Evolutionary conservation across 2,888 invertebrate species (phyloP).

Genomic region (Philereme vetulata): DNA sequence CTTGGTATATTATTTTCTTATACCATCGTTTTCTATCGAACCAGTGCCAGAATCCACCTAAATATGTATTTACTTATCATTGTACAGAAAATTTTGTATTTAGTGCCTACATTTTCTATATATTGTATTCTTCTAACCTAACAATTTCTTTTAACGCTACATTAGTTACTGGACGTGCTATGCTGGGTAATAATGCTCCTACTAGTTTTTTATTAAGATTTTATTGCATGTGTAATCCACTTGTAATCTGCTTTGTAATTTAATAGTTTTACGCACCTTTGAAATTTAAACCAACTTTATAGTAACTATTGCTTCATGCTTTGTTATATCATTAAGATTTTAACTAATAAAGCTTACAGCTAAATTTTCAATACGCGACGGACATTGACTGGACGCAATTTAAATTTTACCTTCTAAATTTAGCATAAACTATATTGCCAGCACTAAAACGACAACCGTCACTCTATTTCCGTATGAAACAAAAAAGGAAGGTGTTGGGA

Average conservation of each 20-base stretch:
- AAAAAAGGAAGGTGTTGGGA: too few species aligned
- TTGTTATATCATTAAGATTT: neutral
- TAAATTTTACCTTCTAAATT: too few species aligned
- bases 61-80: neutral
- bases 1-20: too few species aligned
- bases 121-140: slow-evolving; percentile 5
- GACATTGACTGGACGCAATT: too few species aligned
- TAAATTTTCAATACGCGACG: too few species aligned
- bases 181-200: slow-evolving; percentile 61
- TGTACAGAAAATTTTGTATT: neutral
- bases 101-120: neutral
- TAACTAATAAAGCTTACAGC: too few species aligned
- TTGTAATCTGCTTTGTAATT: neutral
- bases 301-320: neutral
- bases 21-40: too few species aligned
- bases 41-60: too few species aligned
- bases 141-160: slow-evolving; percentile 42
- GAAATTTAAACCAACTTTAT: neutral
- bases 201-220: neutral
- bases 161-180: slow-evolving; percentile 68
- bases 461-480: too few species aligned
- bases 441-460: too few species aligned
- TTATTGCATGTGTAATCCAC: slow-evolving; percentile 13
- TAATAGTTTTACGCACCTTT: neutral
- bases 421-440: too few species aligned